phyloP scores from a whole-genome alignment of 1,140 invertebrate genomes.

The Solen grandis region DNA sequence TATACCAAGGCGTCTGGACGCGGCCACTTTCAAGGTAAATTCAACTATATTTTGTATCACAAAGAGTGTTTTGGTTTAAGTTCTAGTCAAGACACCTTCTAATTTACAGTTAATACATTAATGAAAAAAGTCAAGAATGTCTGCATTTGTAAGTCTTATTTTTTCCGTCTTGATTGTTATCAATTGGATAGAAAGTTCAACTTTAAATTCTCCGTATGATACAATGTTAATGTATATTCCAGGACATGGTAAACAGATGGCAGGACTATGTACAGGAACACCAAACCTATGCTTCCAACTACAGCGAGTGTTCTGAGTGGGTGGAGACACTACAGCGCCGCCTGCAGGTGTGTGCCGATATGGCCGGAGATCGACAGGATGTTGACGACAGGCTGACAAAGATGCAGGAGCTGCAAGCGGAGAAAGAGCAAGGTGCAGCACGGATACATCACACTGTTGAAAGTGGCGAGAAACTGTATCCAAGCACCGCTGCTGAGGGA shows the following conservation, averaged over 20 bases:
- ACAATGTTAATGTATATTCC: conserved; percentile 24
- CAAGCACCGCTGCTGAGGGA: conserved; percentile 95
- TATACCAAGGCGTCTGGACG: no score
- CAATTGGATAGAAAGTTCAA: no score
- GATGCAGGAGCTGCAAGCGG: conserved; percentile 89
- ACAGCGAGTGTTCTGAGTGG: conserved; percentile 88
- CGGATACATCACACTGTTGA: conserved; percentile 93
- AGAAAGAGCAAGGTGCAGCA: conserved; percentile 89
- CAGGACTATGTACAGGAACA: conserved; percentile 93
- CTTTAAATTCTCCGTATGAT: no score
- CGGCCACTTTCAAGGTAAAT: no score
- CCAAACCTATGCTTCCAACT: conserved; percentile 89
- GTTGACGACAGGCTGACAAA: conserved; percentile 92
- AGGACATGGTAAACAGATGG: conserved; percentile 84
- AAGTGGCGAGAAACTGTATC: conserved; percentile 94
- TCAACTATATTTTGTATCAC: no score
- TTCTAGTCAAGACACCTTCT: no score
- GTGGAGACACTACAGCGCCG: conserved; percentile 87
- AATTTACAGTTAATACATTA: no score
- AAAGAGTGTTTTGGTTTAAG: no score
- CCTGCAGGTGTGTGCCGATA: conserved; percentile 89
- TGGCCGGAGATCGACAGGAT: conserved; percentile 92
- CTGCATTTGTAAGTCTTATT: no score
- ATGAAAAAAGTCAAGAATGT: no score
- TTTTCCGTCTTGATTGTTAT: no score